Conservation (phyloP, 2,113 vertebrate species). For the Dolichotis patagonum region DNA sequence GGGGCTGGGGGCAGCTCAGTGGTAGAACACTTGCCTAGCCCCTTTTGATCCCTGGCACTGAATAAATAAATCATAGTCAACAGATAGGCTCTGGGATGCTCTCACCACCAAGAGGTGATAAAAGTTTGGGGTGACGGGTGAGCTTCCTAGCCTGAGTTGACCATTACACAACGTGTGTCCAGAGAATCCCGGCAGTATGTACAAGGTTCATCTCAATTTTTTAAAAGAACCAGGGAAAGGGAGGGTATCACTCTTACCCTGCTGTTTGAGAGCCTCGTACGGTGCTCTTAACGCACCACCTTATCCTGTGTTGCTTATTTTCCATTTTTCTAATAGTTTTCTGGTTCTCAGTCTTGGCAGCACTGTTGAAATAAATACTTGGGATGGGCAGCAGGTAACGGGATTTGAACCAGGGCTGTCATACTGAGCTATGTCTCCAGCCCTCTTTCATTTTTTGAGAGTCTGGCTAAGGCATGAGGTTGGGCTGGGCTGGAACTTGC, state of each 20-base stretch:
- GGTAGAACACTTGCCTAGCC: not conserved
- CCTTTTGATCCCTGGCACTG: not conserved
- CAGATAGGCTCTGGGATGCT: not conserved
- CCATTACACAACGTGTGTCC: not conserved
- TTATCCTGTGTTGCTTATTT: not conserved
- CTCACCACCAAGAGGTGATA: not conserved
- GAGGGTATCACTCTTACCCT: fast-evolving
- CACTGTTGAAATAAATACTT: not conserved
- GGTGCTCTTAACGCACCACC: fast-evolving
- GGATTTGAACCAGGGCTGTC: not conserved
- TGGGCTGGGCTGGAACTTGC: not conserved
- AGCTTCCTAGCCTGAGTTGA: not conserved
- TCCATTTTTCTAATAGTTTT: not conserved
- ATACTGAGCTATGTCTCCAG: not conserved
- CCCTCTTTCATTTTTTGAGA: not conserved
- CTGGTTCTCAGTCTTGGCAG: not conserved
- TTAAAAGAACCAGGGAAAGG: not conserved
- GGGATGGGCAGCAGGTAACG: not conserved
- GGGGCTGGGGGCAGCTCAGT: not conserved
- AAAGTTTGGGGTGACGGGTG: not conserved
- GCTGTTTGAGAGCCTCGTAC: fast-evolving
- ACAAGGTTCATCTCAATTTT: not conserved
- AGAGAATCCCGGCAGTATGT: not conserved
- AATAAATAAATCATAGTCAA: not conserved
- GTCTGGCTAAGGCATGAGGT: not conserved